phyloP scores from a whole-genome alignment of 1,140 invertebrate genomes.

The Heliconius himera region DNA sequence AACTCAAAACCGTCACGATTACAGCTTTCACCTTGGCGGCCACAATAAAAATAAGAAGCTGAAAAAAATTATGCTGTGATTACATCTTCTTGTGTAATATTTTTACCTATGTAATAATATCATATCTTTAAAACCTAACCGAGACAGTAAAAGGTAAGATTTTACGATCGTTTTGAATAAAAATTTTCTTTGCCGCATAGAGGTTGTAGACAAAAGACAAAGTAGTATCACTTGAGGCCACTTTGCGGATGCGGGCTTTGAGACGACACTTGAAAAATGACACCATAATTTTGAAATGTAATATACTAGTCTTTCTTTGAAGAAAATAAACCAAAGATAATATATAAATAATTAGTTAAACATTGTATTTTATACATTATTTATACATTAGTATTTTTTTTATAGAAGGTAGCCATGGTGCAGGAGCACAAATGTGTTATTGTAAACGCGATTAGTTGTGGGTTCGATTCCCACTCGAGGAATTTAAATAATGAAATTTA shows the following conservation, averaged over 20 bases:
- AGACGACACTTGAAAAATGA: conserved; percentile 36
- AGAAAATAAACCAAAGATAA: not conserved
- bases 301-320: not conserved
- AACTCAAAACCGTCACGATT: no score
- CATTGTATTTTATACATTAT: not conserved
- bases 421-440: no score
- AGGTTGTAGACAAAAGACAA: conserved; percentile 47
- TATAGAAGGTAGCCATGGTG: no score
- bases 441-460: no score
- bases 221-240: conserved; percentile 48
- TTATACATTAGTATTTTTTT: no score
- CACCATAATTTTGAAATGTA: conserved; percentile 20
- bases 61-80: no score
- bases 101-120: not conserved
- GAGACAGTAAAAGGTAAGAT: conserved; percentile 9
- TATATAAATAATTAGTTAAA: not conserved
- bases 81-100: no score
- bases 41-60: no score
- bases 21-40: no score
- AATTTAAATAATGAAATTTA: no score
- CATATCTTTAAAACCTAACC: not conserved
- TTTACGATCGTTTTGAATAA: conserved; percentile 38
- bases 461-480: no score
- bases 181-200: conserved; percentile 43
- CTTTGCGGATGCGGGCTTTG: conserved; percentile 42